Percentiles rank a stretch among this genome's conserved stretches.
Evolutionary conservation across 2,888 invertebrate species (phyloP).

Genomic region (Eledone cirrhosa): DNA sequence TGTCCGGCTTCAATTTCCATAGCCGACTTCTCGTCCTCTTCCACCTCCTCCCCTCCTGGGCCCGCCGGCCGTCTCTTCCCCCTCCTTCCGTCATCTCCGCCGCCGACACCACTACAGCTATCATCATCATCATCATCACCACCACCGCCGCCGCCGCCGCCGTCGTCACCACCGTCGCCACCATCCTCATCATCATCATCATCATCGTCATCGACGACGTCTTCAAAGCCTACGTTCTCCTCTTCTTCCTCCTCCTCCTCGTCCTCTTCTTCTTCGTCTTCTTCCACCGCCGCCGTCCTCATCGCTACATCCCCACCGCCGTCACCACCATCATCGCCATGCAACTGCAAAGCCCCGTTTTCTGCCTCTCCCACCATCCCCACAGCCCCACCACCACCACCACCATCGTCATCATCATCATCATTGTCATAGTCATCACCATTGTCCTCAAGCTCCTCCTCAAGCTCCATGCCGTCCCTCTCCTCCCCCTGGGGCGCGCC

Average conservation of each 20-base stretch:
- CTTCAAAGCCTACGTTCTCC: conserved; percentile 11
- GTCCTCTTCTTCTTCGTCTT: neutral
- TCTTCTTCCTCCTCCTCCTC: conserved; percentile 17
- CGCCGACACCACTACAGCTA: conserved; percentile 25
- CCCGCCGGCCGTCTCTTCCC: conserved; percentile 12
- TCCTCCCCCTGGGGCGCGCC: conserved; percentile 29
- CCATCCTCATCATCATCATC: conserved; percentile 28
- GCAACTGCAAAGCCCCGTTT: neutral
- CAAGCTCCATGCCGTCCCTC: conserved; percentile 26
- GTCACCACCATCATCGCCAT: neutral
- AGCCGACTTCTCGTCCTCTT: neutral
- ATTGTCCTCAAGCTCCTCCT: too few species aligned
- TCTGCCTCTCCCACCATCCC: neutral
- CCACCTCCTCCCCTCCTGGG: neutral
- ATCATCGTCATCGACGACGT: conserved; percentile 15
- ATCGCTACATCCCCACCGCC: neutral
- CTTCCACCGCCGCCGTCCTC: conserved; percentile 21
- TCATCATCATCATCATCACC: conserved; percentile 28
- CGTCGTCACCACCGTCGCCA: conserved; percentile 29
- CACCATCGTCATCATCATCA: conserved; percentile 7
- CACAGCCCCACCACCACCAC: neutral
- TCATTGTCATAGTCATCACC: neutral
- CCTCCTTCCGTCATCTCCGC: neutral
- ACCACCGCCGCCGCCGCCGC: neutral
- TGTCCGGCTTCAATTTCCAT: neutral